Evolutionary conservation across 1,140 invertebrate genomes (phyloP).

Genomic region (Thaumatotibia leucotreta): DNA sequence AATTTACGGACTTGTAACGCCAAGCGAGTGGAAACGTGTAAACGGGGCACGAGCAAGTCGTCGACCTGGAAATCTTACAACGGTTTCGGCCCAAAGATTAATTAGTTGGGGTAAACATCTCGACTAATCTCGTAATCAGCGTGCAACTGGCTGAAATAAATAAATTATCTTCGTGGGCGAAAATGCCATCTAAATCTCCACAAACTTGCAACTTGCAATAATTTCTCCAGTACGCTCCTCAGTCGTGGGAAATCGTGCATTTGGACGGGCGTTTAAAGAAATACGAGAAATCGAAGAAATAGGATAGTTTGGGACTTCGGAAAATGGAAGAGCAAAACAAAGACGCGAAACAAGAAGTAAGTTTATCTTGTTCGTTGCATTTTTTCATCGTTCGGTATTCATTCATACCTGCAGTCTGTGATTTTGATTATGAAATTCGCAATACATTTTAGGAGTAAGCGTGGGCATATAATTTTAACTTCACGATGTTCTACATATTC

Average conservation of each 20-base stretch:
- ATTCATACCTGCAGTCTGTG: background rate
- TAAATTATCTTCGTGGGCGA: slow-evolving; percentile 47
- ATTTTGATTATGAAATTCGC: too few species aligned
- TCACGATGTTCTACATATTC: background rate
- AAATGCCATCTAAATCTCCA: slow-evolving; percentile 55
- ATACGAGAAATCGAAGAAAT: slow-evolving; percentile 17
- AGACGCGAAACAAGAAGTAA: slow-evolving; percentile 21
- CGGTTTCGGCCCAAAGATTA: slow-evolving; percentile 57
- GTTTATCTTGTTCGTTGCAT: slow-evolving; percentile 14
- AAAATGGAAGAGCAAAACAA: slow-evolving; percentile 31
- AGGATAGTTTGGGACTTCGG: slow-evolving; percentile 17
- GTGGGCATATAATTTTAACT: too few species aligned
- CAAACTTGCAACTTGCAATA: slow-evolving; percentile 45
- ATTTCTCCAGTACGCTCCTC: slow-evolving; percentile 37
- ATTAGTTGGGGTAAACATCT: slow-evolving; percentile 59
- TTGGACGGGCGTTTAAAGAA: slow-evolving; percentile 20
- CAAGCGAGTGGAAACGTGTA: slow-evolving; percentile 32
- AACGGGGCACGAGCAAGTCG: slow-evolving; percentile 30
- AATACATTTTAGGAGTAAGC: too few species aligned
- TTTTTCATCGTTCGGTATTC: background rate
- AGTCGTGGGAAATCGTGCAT: slow-evolving; percentile 40
- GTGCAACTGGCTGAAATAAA: slow-evolving; percentile 60
- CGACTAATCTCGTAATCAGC: slow-evolving; percentile 61
- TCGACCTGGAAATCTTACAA: slow-evolving; percentile 51
- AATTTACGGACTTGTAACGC: slow-evolving; percentile 13